These are phyloP conservation scores for Parauchenoglanis punctatus DNA, from an alignment of 2,797 vertebrate species.

Conservation along the genomic window DNA sequence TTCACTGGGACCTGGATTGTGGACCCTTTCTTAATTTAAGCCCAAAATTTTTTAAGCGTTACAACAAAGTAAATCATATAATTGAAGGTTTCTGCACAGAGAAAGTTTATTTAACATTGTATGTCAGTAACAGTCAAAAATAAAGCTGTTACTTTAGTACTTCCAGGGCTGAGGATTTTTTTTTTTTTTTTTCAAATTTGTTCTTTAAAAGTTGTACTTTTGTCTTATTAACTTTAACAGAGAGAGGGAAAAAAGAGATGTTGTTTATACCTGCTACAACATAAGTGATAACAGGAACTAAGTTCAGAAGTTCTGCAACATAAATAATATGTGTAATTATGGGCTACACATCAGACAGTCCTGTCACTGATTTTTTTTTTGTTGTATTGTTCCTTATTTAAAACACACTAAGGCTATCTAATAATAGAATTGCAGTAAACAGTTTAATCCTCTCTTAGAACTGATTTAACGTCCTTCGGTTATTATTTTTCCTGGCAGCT, in stretches of 20 bases:
- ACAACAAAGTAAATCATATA: background rate
- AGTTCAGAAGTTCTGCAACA: background rate
- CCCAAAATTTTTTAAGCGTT: background rate
- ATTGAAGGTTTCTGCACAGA: background rate
- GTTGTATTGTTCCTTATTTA: background rate
- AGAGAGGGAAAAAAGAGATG: background rate
- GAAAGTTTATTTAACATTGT: background rate
- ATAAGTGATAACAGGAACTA: background rate
- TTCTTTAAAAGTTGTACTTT: background rate
- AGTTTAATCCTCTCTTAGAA: background rate
- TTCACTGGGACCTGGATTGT: background rate
- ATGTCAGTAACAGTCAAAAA: background rate
- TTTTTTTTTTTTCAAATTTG: background rate
- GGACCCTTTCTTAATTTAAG: background rate
- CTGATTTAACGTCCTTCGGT: background rate
- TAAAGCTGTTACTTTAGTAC: background rate
- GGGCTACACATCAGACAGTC: background rate
- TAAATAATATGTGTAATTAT: background rate
- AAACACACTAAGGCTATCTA: background rate
- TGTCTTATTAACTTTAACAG: background rate
- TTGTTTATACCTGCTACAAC: background rate
- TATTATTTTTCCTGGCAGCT: background rate
- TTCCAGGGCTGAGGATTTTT: background rate
- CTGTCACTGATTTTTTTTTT: background rate
- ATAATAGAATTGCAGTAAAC: slow-evolving; percentile 3